Conservation (phyloP, 2,113 vertebrate genomes). For the Piliocolobus tephrosceles region DNA sequence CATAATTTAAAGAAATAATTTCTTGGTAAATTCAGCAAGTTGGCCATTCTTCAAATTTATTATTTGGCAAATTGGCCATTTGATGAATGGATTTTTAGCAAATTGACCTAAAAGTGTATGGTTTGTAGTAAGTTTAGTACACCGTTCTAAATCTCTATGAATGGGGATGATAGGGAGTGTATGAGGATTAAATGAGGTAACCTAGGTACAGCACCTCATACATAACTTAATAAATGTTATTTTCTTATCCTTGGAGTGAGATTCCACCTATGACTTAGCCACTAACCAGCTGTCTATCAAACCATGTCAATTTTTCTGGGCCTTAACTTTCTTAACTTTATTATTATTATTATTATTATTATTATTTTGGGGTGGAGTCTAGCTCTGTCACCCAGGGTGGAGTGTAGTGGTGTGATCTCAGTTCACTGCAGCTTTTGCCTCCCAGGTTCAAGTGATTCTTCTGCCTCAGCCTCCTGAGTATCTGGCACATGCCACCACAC, state of each 20-base stretch:
- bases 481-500: no score
- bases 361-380: no score
- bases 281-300: background rate
- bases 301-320: background rate
- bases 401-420: no score
- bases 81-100: background rate
- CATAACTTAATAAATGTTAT: background rate
- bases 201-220: background rate
- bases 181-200: background rate
- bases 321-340: background rate
- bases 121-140: background rate
- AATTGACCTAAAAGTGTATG: background rate
- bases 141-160: background rate
- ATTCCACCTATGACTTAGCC: background rate
- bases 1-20: constrained; percentile 11
- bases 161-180: background rate
- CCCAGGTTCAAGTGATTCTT: no score
- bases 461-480: no score
- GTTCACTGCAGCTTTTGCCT: no score
- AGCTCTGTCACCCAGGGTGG: no score
- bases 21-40: constrained; percentile 31
- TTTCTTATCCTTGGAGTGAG: background rate
- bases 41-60: background rate
- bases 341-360: no score
- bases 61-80: constrained; percentile 15